A percentile compares a stretch with the other conserved stretches of the same genome.
These are phyloP conservation scores for Cyaniris semiargus DNA, from an alignment of 2,888 invertebrate genomes.

Conservation along the genomic window DNA sequence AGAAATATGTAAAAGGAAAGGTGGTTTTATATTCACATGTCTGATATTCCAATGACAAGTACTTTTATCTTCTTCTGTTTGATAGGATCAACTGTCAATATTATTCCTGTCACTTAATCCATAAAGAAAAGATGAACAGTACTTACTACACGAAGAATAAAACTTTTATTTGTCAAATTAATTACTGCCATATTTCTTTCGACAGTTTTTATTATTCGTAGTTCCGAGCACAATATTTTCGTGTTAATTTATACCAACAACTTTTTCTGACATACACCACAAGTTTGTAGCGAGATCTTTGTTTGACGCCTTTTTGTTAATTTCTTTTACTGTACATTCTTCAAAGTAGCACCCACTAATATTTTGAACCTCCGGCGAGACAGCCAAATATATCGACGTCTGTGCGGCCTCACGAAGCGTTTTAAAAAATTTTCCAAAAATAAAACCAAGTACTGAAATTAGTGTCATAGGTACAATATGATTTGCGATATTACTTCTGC, in stretches of 20 bases:
- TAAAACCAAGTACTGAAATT: slow-evolving; percentile 51
- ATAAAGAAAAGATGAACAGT: not conserved
- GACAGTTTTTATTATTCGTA: no score
- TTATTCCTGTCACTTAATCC: not conserved
- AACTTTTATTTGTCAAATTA: no score
- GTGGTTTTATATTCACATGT: not conserved
- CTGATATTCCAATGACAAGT: not conserved
- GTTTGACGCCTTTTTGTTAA: slow-evolving; percentile 69
- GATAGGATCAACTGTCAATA: not conserved
- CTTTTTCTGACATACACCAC: slow-evolving; percentile 83
- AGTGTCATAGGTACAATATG: slow-evolving; percentile 46
- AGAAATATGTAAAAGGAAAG: not conserved
- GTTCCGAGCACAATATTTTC: not conserved
- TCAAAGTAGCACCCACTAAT: slow-evolving; percentile 83
- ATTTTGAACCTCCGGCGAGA: slow-evolving; percentile 75
- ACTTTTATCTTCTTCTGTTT: not conserved
- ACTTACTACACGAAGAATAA: not conserved
- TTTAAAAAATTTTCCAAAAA: slow-evolving; percentile 47
- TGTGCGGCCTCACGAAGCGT: slow-evolving; percentile 63
- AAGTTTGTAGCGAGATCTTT: slow-evolving; percentile 77
- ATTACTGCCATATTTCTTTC: not conserved
- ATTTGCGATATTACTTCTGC: slow-evolving; percentile 81
- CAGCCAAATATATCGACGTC: slow-evolving; percentile 79
- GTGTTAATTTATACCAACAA: slow-evolving; percentile 46
- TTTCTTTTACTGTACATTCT: slow-evolving; percentile 69